phyloP scores from a whole-genome alignment of 2,113 vertebrate genomes.

The Scophthalmus maximus region DNA sequence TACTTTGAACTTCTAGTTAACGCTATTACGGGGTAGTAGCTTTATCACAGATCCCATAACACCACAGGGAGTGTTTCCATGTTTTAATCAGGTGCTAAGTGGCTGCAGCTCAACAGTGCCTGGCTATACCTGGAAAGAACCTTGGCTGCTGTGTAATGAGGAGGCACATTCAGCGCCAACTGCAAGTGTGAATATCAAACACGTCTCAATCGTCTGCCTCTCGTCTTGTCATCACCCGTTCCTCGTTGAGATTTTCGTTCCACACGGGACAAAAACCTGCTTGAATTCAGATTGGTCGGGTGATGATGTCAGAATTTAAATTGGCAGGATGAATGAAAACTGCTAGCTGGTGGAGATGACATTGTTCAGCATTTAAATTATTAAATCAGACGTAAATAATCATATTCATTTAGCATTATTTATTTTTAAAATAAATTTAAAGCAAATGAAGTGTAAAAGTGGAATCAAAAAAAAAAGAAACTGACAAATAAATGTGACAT shows the following conservation, averaged over 20 bases:
- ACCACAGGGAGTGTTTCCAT: conserved; percentile 73
- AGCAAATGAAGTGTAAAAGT: too few species aligned
- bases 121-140: conserved; percentile 68
- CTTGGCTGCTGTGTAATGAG: conserved; percentile 73
- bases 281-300: too few species aligned
- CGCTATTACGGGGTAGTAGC: conserved; percentile 48
- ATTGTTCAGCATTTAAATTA: background rate
- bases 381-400: too few species aligned
- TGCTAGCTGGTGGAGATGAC: background rate
- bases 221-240: conserved; percentile 37
- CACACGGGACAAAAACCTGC: too few species aligned
- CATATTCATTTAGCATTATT: too few species aligned
- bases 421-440: too few species aligned
- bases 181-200: conserved; percentile 78
- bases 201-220: conserved; percentile 44
- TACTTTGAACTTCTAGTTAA: conserved; percentile 56
- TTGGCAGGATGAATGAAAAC: too few species aligned
- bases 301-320: too few species aligned
- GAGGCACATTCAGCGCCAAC: conserved; percentile 69
- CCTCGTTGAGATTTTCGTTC: too few species aligned
- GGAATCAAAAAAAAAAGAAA: too few species aligned
- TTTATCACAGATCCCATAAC: conserved; percentile 69
- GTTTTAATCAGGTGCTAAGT: conserved; percentile 82
- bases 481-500: too few species aligned
- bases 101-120: conserved; percentile 73